Conservation (phyloP, 2,888 invertebrate genomes). For the Sarcophaga carnaria region DNA sequence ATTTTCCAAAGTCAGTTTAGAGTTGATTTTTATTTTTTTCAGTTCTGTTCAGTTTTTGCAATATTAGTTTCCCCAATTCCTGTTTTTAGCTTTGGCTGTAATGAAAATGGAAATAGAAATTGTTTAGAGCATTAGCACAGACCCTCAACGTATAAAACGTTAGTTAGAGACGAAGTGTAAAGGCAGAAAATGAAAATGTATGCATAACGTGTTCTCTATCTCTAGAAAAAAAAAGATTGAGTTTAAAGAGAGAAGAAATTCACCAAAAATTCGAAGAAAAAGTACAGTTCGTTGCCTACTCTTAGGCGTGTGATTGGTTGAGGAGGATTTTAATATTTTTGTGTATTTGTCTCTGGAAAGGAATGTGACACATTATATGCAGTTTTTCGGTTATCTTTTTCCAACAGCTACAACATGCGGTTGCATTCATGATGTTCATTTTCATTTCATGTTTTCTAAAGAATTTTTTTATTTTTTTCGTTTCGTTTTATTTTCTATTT, state of each 20-base stretch:
- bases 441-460: constrained; percentile 64
- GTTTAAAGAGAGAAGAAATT: not conserved
- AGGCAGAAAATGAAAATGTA: constrained; percentile 41
- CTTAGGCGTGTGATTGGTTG: constrained; percentile 35
- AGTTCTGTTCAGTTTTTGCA: not conserved
- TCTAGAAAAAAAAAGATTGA: not conserved
- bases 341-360: constrained; percentile 35
- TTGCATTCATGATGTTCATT: constrained; percentile 69
- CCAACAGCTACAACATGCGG: constrained; percentile 59
- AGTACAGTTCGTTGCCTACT: constrained; percentile 40
- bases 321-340: not conserved
- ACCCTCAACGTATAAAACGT: constrained; percentile 23
- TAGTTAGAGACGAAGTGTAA: constrained; percentile 20
- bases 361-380: constrained; percentile 68
- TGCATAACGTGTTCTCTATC: constrained; percentile 42
- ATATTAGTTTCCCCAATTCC: constrained; percentile 20
- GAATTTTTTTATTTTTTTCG: constrained; percentile 39
- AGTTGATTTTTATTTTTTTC: constrained; percentile 1
- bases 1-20: constrained; percentile 62
- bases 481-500: not conserved
- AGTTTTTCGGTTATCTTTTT: constrained; percentile 58
- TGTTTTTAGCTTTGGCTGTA: constrained; percentile 24
- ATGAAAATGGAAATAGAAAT: constrained; percentile 66
- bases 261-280: constrained; percentile 31
- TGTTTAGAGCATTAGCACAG: constrained; percentile 63